These are phyloP conservation scores for Macrobrachium nipponense DNA, from an alignment of 1,140 invertebrate genomes.

Conservation along the genomic window DNA sequence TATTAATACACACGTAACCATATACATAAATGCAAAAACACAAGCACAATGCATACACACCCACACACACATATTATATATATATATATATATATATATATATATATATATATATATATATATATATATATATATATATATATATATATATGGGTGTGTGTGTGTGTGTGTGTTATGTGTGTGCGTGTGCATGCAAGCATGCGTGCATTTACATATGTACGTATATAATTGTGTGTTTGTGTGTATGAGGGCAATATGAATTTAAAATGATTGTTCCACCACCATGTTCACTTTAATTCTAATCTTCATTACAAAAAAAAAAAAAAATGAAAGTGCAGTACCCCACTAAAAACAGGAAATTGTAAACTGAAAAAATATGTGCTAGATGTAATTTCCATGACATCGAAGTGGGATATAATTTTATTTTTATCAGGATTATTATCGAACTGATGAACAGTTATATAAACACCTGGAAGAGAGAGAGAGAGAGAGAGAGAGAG, in stretches of 20 bases:
- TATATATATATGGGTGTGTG: constrained; percentile 21
- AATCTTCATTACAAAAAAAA: neutral
- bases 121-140: constrained; percentile 35
- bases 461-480: no score
- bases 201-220: neutral
- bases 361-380: neutral
- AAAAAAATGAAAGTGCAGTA: neutral
- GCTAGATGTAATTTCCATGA: no score
- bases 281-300: neutral
- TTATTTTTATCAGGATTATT: no score
- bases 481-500: no score
- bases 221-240: neutral
- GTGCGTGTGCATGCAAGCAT: neutral
- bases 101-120: constrained; percentile 14
- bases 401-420: neutral
- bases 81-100: constrained; percentile 14
- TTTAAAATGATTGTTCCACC: neutral
- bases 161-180: neutral
- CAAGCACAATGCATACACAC: constrained; percentile 15
- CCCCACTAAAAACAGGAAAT: neutral
- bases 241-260: neutral
- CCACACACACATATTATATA: neutral
- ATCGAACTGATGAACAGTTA: no score
- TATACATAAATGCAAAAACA: neutral
- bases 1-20: neutral